These are phyloP conservation scores for Pseudolaguvia tuberculata DNA, from an alignment of 2,113 vertebrate genomes.

Conservation along the genomic window DNA sequence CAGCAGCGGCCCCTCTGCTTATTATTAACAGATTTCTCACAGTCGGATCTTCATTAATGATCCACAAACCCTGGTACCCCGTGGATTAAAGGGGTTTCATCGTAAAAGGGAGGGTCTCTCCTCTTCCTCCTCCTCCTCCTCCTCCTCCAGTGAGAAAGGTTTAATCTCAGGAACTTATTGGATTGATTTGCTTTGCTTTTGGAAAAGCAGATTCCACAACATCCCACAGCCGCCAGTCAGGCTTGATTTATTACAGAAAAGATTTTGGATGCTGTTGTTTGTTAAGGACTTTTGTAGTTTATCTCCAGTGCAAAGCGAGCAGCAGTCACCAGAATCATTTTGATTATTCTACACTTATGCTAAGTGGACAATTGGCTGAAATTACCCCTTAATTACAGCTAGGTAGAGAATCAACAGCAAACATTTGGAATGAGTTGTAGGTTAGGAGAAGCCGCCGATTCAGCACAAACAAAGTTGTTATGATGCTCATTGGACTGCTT, in stretches of 20 bases:
- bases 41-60: too few relatives aligned
- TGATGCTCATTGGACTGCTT: background rate
- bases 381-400: constrained; percentile 3
- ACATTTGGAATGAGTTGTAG: constrained; percentile 27
- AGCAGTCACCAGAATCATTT: background rate
- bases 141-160: too few relatives aligned
- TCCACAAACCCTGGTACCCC: too few relatives aligned
- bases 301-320: background rate
- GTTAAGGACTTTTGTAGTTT: background rate
- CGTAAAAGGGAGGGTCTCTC: too few relatives aligned
- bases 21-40: too few relatives aligned
- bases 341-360: background rate
- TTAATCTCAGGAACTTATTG: too few relatives aligned
- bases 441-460: background rate
- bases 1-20: too few relatives aligned
- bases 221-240: too few relatives aligned
- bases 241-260: background rate
- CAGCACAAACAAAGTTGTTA: constrained; percentile 8
- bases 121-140: too few relatives aligned
- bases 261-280: background rate
- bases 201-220: too few relatives aligned
- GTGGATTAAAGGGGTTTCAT: too few relatives aligned
- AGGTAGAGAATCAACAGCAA: constrained; percentile 6
- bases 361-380: constrained; percentile 6
- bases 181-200: too few relatives aligned